Percentiles rank a stretch among this genome's conserved stretches.
Conservation (phyloP, 2,113 vertebrate species). For the Percina caprodes region DNA sequence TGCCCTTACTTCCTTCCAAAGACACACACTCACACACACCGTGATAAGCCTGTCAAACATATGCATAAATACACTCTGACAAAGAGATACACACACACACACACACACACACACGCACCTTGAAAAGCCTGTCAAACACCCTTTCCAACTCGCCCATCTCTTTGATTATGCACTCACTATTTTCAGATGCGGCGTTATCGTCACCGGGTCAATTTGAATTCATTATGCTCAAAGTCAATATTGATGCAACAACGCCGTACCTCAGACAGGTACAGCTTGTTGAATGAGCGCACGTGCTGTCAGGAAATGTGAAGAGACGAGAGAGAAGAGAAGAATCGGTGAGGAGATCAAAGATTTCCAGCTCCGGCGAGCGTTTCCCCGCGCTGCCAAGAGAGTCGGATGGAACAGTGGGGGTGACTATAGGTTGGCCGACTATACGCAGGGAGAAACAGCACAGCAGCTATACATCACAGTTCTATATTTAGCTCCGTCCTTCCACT, state of each 20-base stretch:
- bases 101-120: slow-evolving; percentile 39
- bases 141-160: slow-evolving; percentile 59
- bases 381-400: slow-evolving; percentile 27
- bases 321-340: slow-evolving; percentile 10
- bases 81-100: neutral
- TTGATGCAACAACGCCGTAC: slow-evolving; percentile 54
- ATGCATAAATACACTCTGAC: slow-evolving; percentile 12
- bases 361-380: slow-evolving; percentile 25
- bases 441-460: slow-evolving; percentile 37
- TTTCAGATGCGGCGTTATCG: slow-evolving; percentile 55
- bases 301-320: slow-evolving; percentile 41
- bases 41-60: slow-evolving; percentile 57
- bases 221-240: slow-evolving; percentile 81
- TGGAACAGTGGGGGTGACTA: slow-evolving; percentile 56
- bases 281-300: slow-evolving; percentile 69
- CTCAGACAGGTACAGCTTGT: slow-evolving; percentile 79
- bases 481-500: slow-evolving; percentile 74
- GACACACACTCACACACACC: slow-evolving; percentile 34
- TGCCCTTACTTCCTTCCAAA: slow-evolving; percentile 63
- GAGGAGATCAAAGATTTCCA: slow-evolving; percentile 63
- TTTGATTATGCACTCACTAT: slow-evolving; percentile 68
- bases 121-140: slow-evolving; percentile 71
- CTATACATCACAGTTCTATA: slow-evolving; percentile 71
- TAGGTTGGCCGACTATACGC: slow-evolving; percentile 37
- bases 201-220: slow-evolving; percentile 76